These are phyloP conservation scores for Ophion ventricosus DNA, from an alignment of 2,888 invertebrate genomes.

Conservation along the genomic window DNA sequence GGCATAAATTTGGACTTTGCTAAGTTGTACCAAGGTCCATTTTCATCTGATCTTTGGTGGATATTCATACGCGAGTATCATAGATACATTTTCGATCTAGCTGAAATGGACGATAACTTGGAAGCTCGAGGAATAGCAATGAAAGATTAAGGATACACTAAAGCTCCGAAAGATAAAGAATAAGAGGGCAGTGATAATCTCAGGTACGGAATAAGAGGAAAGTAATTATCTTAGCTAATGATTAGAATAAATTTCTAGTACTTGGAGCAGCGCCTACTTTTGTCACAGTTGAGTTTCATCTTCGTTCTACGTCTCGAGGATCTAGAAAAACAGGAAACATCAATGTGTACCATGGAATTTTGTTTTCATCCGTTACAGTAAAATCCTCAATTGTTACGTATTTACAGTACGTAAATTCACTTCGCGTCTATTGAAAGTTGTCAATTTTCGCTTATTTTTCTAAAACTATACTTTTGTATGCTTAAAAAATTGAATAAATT, in stretches of 20 bases:
- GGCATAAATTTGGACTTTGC: not conserved
- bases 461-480: not conserved
- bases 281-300: not conserved
- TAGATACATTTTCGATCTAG: not conserved
- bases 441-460: not conserved
- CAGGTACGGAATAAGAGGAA: not conserved
- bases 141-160: not conserved
- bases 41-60: not conserved
- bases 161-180: not conserved
- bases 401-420: not conserved
- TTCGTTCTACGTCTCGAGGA: not conserved
- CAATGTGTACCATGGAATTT: not conserved
- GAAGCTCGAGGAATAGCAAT: not conserved
- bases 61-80: not conserved
- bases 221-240: not conserved
- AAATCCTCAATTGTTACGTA: not conserved
- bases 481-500: not conserved
- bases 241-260: not conserved
- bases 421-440: not conserved
- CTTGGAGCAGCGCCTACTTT: not conserved
- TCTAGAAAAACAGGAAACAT: not conserved
- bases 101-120: not conserved
- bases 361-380: not conserved
- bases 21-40: not conserved
- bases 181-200: not conserved